These are phyloP conservation scores for Agrypnus murinus DNA, from an alignment of 2,888 invertebrate genomes.

Conservation along the genomic window DNA sequence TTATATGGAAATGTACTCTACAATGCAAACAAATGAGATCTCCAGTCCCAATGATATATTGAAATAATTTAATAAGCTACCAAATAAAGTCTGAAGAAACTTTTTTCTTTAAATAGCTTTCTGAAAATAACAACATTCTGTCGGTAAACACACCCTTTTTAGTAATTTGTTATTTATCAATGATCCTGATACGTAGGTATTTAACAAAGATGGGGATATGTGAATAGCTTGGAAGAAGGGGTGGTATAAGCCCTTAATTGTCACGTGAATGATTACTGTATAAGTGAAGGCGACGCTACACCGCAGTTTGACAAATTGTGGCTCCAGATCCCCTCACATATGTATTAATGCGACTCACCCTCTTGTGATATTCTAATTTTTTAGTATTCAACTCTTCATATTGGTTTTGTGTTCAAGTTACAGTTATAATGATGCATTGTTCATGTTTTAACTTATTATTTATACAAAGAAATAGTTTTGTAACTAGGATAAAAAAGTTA, in stretches of 20 bases:
- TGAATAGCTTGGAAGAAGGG: too few relatives aligned
- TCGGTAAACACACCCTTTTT: conserved; percentile 27
- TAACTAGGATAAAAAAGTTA: too few relatives aligned
- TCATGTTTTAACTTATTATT: too few relatives aligned
- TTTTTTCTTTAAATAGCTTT: neutral
- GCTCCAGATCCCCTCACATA: conserved; percentile 37
- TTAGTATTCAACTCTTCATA: conserved; percentile 18
- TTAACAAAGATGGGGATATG: too few relatives aligned
- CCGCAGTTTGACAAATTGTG: conserved; percentile 56
- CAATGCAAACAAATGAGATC: conserved; percentile 56
- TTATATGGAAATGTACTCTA: conserved; percentile 63
- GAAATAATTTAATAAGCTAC: conserved; percentile 48
- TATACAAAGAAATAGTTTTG: too few relatives aligned
- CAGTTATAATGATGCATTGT: too few relatives aligned
- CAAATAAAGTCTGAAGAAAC: neutral
- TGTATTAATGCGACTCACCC: conserved; percentile 41
- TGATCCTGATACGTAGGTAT: too few relatives aligned
- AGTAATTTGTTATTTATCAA: neutral
- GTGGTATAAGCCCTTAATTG: conserved; percentile 54
- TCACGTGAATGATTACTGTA: conserved; percentile 57
- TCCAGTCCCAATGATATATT: conserved; percentile 39
- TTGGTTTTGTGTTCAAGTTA: too few relatives aligned
- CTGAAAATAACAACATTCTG: neutral
- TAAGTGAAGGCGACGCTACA: conserved; percentile 55
- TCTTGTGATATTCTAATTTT: conserved; percentile 14